Conservation (phyloP, 2,888 invertebrate genomes). For the Sarcophaga subvicina region DNA sequence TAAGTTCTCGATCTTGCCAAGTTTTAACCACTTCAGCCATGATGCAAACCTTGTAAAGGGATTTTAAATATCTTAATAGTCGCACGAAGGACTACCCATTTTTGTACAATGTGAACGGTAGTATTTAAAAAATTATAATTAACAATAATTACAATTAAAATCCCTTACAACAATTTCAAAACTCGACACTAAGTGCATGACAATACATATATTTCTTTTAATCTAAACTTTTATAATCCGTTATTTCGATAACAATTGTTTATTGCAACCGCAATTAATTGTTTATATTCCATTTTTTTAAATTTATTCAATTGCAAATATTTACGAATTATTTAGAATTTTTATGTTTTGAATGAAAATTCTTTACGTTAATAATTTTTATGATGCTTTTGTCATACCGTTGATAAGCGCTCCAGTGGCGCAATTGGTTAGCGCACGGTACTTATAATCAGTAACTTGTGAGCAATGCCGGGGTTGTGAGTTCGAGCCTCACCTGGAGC, state of each 20-base stretch:
- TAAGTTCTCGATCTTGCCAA: too few relatives aligned
- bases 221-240: not conserved
- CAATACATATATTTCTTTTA: too few relatives aligned
- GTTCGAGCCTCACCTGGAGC: conserved; percentile 99
- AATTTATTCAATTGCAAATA: not conserved
- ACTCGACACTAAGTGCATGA: too few relatives aligned
- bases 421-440: conserved; percentile 99
- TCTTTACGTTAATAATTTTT: not conserved
- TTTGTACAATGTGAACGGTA: too few relatives aligned
- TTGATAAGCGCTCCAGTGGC: conserved; percentile 93
- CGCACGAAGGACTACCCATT: too few relatives aligned
- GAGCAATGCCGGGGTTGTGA: conserved; percentile 99
- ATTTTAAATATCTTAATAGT: too few relatives aligned
- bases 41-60: too few relatives aligned
- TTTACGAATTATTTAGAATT: not conserved
- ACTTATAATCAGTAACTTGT: conserved; percentile 97
- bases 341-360: not conserved
- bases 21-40: too few relatives aligned
- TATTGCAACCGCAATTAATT: not conserved
- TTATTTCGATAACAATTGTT: not conserved
- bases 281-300: not conserved
- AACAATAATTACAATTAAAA: too few relatives aligned
- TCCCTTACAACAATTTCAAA: too few relatives aligned
- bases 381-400: conserved; percentile 72
- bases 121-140: too few relatives aligned